Conservation (phyloP, 2,797 vertebrate species). For the Rallus crepitans region DNA sequence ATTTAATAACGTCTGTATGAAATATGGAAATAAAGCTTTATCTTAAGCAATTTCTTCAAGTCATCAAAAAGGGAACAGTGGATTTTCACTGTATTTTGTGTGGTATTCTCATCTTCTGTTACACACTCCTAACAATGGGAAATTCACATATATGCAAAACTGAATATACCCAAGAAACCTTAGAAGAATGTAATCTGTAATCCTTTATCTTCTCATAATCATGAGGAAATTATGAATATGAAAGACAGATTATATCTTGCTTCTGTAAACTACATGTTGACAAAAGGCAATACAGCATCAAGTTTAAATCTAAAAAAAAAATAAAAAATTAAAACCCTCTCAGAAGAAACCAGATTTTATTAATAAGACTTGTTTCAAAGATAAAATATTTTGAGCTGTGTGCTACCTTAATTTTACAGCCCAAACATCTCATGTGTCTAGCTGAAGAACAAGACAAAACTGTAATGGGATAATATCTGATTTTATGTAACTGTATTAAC, state of each 20-base stretch:
- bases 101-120: not conserved
- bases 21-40: not conserved
- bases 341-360: not conserved
- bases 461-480: not conserved
- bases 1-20: not conserved
- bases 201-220: not conserved
- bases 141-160: not conserved
- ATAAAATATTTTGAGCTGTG: not conserved
- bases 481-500: not conserved
- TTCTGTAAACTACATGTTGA: not conserved
- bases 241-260: not conserved
- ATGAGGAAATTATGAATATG: slow-evolving; percentile 20
- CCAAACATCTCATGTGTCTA: not conserved
- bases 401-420: not conserved
- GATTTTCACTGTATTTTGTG: not conserved
- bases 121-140: not conserved
- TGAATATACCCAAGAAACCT: not conserved
- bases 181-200: not conserved
- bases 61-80: not conserved
- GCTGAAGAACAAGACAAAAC: not conserved
- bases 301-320: slow-evolving; percentile 9
- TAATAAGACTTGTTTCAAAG: not conserved
- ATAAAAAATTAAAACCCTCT: not conserved
- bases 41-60: not conserved
- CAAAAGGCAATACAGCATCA: not conserved